Base-by-base conservation (phyloP, 2,113 vertebrate species). In the Sylvilagus bachmani region DNA sequence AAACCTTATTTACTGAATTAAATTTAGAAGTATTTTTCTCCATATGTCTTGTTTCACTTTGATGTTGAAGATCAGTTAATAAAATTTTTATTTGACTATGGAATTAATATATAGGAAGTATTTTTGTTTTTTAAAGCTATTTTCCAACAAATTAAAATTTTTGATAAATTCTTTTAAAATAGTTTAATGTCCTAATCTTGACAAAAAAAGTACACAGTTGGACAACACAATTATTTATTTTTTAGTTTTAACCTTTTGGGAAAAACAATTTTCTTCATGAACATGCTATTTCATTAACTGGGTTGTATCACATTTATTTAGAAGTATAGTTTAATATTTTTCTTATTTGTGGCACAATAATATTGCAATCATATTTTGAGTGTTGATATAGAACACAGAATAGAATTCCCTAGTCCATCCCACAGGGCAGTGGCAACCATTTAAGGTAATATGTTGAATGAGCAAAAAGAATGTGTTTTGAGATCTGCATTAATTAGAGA, bases 51-150 rank as follows among this genome's bases (percentile, higher is more conserved):
- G 84, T 93, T 88, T 92, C 51, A 94, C n/a, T 25, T 75, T 80
- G 25, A 80, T 53, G 11, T 58, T 92, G 29, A 96, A 61, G 70
- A 61, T 24, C 51, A 31, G 24, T 13, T 38, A 94, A 87, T n/a
- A 38, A 94, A 90, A 51, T 88, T 70, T 58, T 90, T 88, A 93
- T 93, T 96, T 94, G n/a, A 93, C 22, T 12, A 17, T 75, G 61
- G 22, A 44, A 49, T 49, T 82, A 78, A 85, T 69, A 81, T 53
- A 66, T 58, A 62, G 19, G 61, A 66, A 86, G 4, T 44, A 33
- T 77, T 92, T 27, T 80, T 12, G 70, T 75, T 94, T 86, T 77
- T 44, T 44, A 90, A 95, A 83, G 33, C 16, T 81, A 87, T 66
- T 94, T 93, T 36, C 7, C 58, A 88, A 70, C 6, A 71, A 89